Percentiles rank a stretch among this genome's conserved stretches.
Evolutionary conservation across 2,888 invertebrate genomes (phyloP).

Genomic region (Lasioglossum pauxillum): DNA sequence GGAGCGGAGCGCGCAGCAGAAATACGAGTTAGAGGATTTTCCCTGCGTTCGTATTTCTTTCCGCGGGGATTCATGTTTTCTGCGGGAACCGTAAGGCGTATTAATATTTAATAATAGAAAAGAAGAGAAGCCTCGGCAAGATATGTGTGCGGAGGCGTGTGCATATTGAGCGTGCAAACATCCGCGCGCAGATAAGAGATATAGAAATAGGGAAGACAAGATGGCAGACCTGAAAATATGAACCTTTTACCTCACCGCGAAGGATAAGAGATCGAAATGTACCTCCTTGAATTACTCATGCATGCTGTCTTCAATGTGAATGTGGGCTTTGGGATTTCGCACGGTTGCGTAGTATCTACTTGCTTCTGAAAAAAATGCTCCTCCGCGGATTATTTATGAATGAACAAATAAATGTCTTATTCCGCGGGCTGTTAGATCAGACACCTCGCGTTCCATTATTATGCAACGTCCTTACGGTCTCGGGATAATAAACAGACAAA

Average conservation of each 20-base stretch:
- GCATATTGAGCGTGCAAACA: conserved; percentile 52
- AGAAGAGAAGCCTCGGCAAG: conserved; percentile 18
- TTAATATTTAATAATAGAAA: conserved; percentile 55
- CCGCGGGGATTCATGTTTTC: conserved; percentile 3
- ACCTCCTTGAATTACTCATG: conserved; percentile 55
- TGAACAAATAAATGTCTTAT: background rate
- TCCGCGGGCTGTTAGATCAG: background rate
- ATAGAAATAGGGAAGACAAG: conserved; percentile 29
- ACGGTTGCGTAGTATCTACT: background rate
- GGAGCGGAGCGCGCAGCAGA: background rate
- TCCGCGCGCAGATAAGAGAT: conserved; percentile 10
- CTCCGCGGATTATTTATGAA: background rate
- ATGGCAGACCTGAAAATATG: conserved; percentile 41
- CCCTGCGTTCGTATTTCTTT: conserved; percentile 8
- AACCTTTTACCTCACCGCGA: conserved; percentile 52
- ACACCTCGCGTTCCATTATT: background rate
- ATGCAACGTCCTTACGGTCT: no score
- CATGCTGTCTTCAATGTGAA: conserved; percentile 41
- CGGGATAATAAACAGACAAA: background rate
- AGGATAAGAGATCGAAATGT: conserved; percentile 39
- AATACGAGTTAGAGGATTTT: conserved; percentile 27
- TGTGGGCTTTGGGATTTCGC: background rate
- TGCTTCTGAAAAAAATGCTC: background rate
- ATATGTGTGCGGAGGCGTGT: conserved; percentile 31
- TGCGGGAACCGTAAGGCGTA: conserved; percentile 27